These are phyloP conservation scores for Caenorhabditis sp. DNA, from an alignment of 2,888 invertebrate species.

Conservation along the genomic window DNA sequence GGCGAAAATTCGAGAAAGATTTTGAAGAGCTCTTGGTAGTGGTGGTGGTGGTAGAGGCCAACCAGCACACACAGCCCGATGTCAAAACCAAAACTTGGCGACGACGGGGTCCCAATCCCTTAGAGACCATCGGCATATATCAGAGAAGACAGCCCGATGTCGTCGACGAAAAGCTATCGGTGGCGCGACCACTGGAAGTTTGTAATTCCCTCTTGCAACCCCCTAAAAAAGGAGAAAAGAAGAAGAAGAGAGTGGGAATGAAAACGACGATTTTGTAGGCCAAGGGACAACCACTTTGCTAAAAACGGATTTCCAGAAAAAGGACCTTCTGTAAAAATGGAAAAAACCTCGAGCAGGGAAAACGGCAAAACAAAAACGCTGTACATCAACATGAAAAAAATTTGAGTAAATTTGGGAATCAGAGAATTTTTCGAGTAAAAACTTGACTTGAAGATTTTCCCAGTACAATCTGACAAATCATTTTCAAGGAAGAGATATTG, in stretches of 20 bases:
- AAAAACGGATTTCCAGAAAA: background rate
- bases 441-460: no score
- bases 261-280: background rate
- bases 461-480: no score
- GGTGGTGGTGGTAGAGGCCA: conserved; percentile 5
- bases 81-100: conserved; percentile 52
- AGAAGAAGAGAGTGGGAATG: background rate
- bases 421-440: no score
- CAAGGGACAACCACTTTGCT: background rate
- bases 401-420: no score
- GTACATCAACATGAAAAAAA: no score
- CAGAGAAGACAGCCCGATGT: conserved; percentile 40
- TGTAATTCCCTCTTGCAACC: conserved; percentile 23
- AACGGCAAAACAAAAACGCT: no score
- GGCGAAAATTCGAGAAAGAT: conserved; percentile 8
- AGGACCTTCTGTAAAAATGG: no score
- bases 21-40: conserved; percentile 17
- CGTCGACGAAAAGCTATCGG: conserved; percentile 26
- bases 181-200: conserved; percentile 22
- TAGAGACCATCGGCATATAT: conserved; percentile 50
- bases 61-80: conserved; percentile 13
- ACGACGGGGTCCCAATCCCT: conserved; percentile 47
- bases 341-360: no score
- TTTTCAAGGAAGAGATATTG: no score
- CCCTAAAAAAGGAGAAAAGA: background rate